Percentiles rank a stretch among this genome's conserved stretches.
These are phyloP conservation scores for Stratiolaelaps scimitus DNA, from an alignment of 1,140 invertebrate genomes.

Conservation along the genomic window DNA sequence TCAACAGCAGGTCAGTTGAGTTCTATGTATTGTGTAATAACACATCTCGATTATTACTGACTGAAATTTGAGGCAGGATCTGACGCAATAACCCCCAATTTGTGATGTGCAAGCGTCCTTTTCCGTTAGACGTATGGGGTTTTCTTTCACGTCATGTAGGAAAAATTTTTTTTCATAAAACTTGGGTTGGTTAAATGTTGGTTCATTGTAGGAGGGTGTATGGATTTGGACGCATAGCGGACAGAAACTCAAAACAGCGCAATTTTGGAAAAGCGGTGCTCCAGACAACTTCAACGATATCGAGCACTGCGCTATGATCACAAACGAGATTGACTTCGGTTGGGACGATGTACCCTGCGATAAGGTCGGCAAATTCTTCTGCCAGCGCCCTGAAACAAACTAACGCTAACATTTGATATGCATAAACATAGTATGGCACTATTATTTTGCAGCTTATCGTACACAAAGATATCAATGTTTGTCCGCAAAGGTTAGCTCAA, in stretches of 20 bases:
- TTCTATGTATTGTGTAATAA: not conserved
- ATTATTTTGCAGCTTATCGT: no score
- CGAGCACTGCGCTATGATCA: conserved; percentile 20
- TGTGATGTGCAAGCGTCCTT: no score
- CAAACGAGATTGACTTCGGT: conserved; percentile 24
- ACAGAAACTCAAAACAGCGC: conserved; percentile 15
- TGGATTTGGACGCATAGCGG: conserved; percentile 19
- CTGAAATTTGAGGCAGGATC: no score
- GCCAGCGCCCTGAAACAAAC: conserved; percentile 3
- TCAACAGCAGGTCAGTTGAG: not conserved
- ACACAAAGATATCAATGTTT: no score
- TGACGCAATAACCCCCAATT: no score
- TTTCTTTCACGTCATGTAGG: no score
- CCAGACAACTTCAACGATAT: conserved; percentile 24
- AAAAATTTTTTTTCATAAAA: no score
- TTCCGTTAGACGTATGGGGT: no score
- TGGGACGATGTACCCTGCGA: conserved; percentile 25
- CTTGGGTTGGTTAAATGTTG: not conserved
- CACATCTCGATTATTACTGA: no score
- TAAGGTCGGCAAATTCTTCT: conserved; percentile 18
- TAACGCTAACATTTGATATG: not conserved
- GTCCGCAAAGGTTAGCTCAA: no score
- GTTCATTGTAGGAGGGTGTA: not conserved
- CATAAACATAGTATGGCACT: no score
- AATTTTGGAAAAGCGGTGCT: conserved; percentile 22